Evolutionary conservation across 2,797 vertebrate genomes (phyloP).

Genomic region (Dendrocincla fuliginosa): DNA sequence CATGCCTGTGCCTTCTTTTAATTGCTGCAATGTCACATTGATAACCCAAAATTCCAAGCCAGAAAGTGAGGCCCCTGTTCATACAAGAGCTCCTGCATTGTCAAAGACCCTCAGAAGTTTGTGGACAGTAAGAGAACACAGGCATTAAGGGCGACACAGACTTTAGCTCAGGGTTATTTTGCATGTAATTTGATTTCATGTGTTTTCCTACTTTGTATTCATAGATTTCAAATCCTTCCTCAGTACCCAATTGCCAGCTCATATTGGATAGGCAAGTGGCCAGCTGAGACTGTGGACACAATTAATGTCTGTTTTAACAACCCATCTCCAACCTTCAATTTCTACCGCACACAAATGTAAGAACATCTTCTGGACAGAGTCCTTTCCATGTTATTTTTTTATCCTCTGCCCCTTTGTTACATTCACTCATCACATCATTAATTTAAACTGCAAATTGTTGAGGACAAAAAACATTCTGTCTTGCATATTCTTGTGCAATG

Average conservation of each 20-base stretch:
- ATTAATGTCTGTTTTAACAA: background rate
- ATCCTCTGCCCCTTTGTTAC: background rate
- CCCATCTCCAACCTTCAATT: background rate
- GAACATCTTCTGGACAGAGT: background rate
- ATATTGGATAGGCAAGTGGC: background rate
- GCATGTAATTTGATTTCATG: background rate
- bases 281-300: background rate
- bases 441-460: background rate
- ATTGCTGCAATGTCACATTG: background rate
- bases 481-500: background rate
- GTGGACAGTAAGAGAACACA: background rate
- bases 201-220: conserved; percentile 1
- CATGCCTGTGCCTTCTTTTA: background rate
- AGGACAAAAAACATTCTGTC: background rate
- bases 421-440: background rate
- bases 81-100: background rate
- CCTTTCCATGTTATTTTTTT: background rate
- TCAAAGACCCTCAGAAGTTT: background rate
- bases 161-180: background rate
- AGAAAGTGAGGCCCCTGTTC: background rate
- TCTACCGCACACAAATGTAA: background rate
- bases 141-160: background rate
- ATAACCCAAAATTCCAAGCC: background rate
- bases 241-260: background rate
- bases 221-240: conserved; percentile 4